Evolutionary conservation across 2,888 invertebrate species (phyloP), one percentile per base, ranked within the genome.

Genomic region (Erpobdella octoculata): DNA sequence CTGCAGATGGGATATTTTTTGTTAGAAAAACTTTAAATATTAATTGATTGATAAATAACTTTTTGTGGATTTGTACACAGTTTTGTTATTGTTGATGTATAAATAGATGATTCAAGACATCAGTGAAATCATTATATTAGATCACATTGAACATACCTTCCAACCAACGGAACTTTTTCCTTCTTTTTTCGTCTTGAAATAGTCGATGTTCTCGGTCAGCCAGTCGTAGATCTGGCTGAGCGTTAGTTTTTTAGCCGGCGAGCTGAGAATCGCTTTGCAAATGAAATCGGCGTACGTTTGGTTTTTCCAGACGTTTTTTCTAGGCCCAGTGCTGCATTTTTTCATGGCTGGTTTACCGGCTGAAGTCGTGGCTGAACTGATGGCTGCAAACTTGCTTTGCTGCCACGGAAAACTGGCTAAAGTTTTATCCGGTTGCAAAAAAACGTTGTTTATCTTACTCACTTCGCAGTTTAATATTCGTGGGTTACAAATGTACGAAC

Each of bases 201-300:
- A 67, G 8, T 71, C 71, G 38, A 67, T 37, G 53, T 66, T 66
- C 8, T 71, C 38, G 25, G 41, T 58, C 25, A 71, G 53, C 67
- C 67, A 71, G 28, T 71, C 71, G 59, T 71, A 71, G 38, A 71
- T 71, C 37, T 69, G 71, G 28, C 62, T 53, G 58, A 71, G 35
- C 2, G 71, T 71, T 36, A 71, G 46, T 33, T 41, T 25, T n/a
- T 67, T 46, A 9, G 37, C 36, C 15, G 67, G 37, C 8, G 71
- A 67, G 31, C 71, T 71, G 37, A 58, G 67, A 35, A 71, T 71
- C 21, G 71, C 71, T 12, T 58, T 66, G 71, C 28, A 36, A 59
- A 71, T 71, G 25, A 71, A 67, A 31, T 71, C 71, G 35, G 71
- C 71, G 38, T 71, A 71, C 18, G 71, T 67, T 36, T 66, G 66